Evolutionary conservation across 2,113 vertebrate genomes (phyloP).

Genomic region (Nothobranchius kuhntae): DNA sequence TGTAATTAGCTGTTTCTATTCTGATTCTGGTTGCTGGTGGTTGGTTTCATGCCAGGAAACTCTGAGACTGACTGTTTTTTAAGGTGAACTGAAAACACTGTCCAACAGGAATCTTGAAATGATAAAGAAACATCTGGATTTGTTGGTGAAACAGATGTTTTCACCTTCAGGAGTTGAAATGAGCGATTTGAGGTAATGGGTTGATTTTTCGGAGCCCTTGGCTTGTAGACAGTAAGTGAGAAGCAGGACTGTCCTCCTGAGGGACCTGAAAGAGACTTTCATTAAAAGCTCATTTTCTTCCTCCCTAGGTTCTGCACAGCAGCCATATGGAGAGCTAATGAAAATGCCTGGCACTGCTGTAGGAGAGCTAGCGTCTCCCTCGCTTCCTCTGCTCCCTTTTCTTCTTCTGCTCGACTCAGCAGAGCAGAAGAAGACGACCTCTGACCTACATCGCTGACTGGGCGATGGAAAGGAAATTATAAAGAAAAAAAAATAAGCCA

Average conservation of each 20-base stretch:
- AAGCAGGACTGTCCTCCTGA: conserved; percentile 53
- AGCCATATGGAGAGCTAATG: conserved; percentile 59
- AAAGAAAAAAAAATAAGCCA: background rate
- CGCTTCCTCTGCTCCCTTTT: conserved; percentile 56
- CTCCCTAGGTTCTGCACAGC: conserved; percentile 43
- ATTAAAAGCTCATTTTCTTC: conserved; percentile 54
- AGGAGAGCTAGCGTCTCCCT: conserved; percentile 63
- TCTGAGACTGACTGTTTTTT: conserved; percentile 31
- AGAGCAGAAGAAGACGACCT: conserved; percentile 5
- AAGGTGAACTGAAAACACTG: conserved; percentile 20
- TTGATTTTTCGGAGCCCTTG: conserved; percentile 27
- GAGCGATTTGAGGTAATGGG: conserved; percentile 10
- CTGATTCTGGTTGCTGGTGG: conserved; percentile 60
- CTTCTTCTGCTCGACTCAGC: conserved; percentile 19
- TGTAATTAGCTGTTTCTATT: conserved; percentile 81
- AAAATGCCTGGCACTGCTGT: conserved; percentile 67
- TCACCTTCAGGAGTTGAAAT: conserved; percentile 19
- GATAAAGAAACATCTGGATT: background rate
- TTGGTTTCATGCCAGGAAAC: conserved; percentile 66
- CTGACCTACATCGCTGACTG: conserved; percentile 22
- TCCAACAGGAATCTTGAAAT: conserved; percentile 12
- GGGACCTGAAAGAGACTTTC: conserved; percentile 49
- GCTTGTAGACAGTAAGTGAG: conserved; percentile 36
- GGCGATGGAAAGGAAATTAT: background rate
- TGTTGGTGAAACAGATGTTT: conserved; percentile 49